phyloP scores from a whole-genome alignment of 1,140 invertebrate genomes.

The Platyura marginata region DNA sequence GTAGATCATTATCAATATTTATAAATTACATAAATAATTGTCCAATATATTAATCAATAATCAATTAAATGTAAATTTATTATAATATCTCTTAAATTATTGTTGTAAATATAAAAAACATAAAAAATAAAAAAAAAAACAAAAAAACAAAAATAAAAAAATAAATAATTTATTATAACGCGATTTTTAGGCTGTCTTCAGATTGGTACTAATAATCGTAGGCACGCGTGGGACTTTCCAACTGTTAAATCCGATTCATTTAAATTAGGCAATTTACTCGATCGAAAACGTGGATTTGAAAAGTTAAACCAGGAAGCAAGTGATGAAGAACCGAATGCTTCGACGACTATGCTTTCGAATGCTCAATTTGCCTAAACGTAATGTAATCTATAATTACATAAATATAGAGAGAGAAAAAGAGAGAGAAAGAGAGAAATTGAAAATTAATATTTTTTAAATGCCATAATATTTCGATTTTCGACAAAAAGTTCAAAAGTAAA shows the following conservation, averaged over 20 bases:
- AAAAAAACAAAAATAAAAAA: not conserved
- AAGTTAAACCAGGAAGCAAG: conserved; percentile 23
- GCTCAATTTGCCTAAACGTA: too few relatives aligned
- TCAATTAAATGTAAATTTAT: too few relatives aligned
- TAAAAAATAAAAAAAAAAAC: too few relatives aligned
- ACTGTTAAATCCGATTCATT: conserved; percentile 17
- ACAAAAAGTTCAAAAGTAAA: too few relatives aligned
- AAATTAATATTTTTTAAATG: too few relatives aligned
- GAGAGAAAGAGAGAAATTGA: too few relatives aligned
- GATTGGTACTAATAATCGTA: conserved; percentile 17
- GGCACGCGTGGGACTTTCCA: conserved; percentile 20
- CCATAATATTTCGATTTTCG: too few relatives aligned
- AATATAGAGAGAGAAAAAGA: too few relatives aligned
- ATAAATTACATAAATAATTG: too few relatives aligned
- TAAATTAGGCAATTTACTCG: conserved; percentile 16
- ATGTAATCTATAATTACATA: too few relatives aligned
- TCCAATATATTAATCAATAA: too few relatives aligned
- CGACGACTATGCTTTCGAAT: conserved; percentile 16
- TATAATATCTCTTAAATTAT: not conserved
- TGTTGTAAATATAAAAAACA: not conserved
- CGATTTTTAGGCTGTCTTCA: conserved; percentile 16
- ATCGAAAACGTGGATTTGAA: conserved; percentile 19
- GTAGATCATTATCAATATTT: too few relatives aligned
- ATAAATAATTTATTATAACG: not conserved
- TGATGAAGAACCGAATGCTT: conserved; percentile 16